Evolutionary conservation across 2,113 vertebrate species (phyloP), one percentile per base, ranked within the genome.

Genomic region (Chionis minor): DNA sequence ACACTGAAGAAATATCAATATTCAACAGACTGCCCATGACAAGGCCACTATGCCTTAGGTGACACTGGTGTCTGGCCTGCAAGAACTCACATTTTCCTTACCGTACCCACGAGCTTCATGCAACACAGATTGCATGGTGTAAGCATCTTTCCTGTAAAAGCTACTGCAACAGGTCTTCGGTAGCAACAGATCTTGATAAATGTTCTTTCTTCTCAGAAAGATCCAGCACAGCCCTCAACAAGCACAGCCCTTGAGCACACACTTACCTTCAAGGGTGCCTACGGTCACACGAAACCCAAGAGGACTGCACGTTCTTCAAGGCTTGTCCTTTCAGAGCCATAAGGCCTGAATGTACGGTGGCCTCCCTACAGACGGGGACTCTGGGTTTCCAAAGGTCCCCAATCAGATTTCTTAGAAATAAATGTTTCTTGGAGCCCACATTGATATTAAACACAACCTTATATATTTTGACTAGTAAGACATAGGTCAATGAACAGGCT

Each of bases 101-200:
- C 45, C 16, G 6, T 28, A 19, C 40, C 12, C 28, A 22, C 0
- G 1, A 70, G 20, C 44, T 47, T 59, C 10, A 2, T 15, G 21
- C 27, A 75, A 42, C 15, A 14, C 15, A 35, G 5, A 7, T 10
- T 59, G 66, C 16, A 40, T 30, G 33, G 23, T 1, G 19, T 24
- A n/a, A 55, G 11, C n/a, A 14, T n/a, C 66, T 61, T 82, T n/a
- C 21, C 24, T 35, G 11, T 9, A 30, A 56, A 24, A 47, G 2
- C n/a, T 71, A 20, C 65, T n/a, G 19, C 51, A 61, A 38, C 2
- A 8, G 9, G 24, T 47, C 79, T 67, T 54, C 35, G 23, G 24
- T 21, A 59, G 49, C 49, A 33, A 45, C 8, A 32, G 10, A 12
- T 47, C 30, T 35, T 26, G 71, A 51, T 3, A 61, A 35, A 19